phyloP scores from a whole-genome alignment of 1,140 invertebrate genomes.

The Camponotus vicinus region DNA sequence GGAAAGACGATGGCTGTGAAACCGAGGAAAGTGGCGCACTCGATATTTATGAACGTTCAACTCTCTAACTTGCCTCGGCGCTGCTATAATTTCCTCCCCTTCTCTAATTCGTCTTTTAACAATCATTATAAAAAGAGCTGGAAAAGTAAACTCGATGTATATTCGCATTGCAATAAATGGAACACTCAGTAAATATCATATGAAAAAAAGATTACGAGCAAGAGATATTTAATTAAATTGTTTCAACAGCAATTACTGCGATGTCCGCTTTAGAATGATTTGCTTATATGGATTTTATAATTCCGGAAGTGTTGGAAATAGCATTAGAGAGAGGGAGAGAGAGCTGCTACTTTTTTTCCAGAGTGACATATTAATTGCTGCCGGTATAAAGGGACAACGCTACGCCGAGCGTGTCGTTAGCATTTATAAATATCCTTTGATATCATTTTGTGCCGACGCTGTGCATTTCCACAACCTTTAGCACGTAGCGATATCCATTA shows the following conservation, averaged over 20 bases:
- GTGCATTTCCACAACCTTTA: background rate
- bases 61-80: conserved; percentile 22
- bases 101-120: background rate
- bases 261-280: background rate
- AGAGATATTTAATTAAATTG: conserved; percentile 1
- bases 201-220: background rate
- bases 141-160: background rate
- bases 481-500: background rate
- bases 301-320: conserved; percentile 31
- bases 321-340: background rate
- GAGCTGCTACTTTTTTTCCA: background rate
- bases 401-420: conserved; percentile 2
- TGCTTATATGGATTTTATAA: background rate
- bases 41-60: conserved; percentile 56
- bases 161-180: background rate
- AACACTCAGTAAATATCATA: background rate
- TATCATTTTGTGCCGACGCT: conserved; percentile 7
- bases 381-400: background rate
- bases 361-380: conserved; percentile 24
- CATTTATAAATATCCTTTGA: conserved; percentile 50
- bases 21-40: background rate
- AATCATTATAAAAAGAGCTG: conserved; percentile 15
- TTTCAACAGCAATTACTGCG: background rate
- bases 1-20: conserved; percentile 15
- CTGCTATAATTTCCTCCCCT: background rate